Evolutionary conservation across 2,113 vertebrate genomes (phyloP), one percentile per base, ranked within the genome.

Genomic region (Nasalis larvatus): DNA sequence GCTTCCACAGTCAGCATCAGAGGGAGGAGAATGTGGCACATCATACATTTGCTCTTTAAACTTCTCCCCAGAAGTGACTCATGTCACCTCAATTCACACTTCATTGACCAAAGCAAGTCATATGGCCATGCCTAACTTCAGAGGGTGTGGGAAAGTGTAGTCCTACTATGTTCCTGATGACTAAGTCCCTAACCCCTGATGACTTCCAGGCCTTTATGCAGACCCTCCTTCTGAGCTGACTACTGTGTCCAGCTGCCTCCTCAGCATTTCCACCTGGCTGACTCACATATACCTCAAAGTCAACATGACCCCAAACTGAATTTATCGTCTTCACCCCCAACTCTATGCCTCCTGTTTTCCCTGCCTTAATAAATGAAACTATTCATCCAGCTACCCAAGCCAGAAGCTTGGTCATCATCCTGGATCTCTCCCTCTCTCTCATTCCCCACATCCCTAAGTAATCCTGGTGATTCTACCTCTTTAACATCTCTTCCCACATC

Each of bases 401-500:
- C 73, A 78, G 86, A 93, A 97, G 52, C 56, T 73, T 91, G 40
- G 13, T 85, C 47, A 9, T 88, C 88, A 80, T 78, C 73, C 60
- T 49, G 73, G 20, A 87, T 35, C 52, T 54, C 1, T 82, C 21
- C 35, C 45, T 58, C 63, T 82, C 47, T 14, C 8, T 82, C 60
- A 73, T 83, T 95, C 9, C 71, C 32, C 74, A 80, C 14, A 84
- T 83, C 58, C 54, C 1, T 80, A 85, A 69, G 23, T 87, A 94
- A 86, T 93, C 23, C 23, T 96, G 12, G 89, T 77, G 23, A 56
- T 76, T 90, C 56, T 25, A 30, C 42, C 14, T 92, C 27, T 37
- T 92, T 96, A 80, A 77, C 8, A 7, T 90, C 32, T 95, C 49
- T 93, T 92, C 86, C 95, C 84, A 95, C 35, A 86, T 78, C 27